Evolutionary conservation across 1,140 invertebrate genomes (phyloP), one percentile per base, ranked within the genome.

Genomic region (Ladona fulva): DNA sequence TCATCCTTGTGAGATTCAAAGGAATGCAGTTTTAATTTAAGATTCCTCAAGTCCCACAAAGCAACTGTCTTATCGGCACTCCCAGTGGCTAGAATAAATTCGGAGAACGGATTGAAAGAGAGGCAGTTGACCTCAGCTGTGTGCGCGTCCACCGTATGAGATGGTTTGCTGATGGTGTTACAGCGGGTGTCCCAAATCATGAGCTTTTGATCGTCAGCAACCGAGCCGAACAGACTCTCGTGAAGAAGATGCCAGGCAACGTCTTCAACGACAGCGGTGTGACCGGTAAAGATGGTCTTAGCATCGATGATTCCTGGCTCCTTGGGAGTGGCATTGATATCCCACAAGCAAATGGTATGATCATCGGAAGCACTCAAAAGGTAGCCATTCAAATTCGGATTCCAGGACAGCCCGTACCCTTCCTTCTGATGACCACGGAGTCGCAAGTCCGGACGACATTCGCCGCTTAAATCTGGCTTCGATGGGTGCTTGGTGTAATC

Each of bases 1-100:
- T 99, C 98, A 85, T 99, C 98, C 85, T 99, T 99, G 85, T 99
- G 98, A 52, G 98, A 99, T 86, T 99, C 98, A 85, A 99, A 99
- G 76, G 97, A 98, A 87, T 99, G 98, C 78, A 99, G 87, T 87
- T 99, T 99, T 29, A 99, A 84, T 86, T 99, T 99, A 25, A 99
- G 87, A 86, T 99, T 99, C 79, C 97, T 89, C 79, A 99, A 87
- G 88, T 99, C 98, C 98, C 98, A 99, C 22, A 99, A 85, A 24
- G 97, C 98, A 25, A 93, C 92, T 22, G 91, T 93, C 84, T 94
- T 99, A 84, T 99, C 98, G 77, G 98, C 98, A 81, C 96, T 98
- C 22, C 98, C 98, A 74, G 98, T 99, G 0, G 98, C 98, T 22
- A 99, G 87, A 82, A 99, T 99, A 82, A 98, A 99, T 87, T 99